Conservation (phyloP, 2,888 invertebrate species). For the Boloria selene region DNA sequence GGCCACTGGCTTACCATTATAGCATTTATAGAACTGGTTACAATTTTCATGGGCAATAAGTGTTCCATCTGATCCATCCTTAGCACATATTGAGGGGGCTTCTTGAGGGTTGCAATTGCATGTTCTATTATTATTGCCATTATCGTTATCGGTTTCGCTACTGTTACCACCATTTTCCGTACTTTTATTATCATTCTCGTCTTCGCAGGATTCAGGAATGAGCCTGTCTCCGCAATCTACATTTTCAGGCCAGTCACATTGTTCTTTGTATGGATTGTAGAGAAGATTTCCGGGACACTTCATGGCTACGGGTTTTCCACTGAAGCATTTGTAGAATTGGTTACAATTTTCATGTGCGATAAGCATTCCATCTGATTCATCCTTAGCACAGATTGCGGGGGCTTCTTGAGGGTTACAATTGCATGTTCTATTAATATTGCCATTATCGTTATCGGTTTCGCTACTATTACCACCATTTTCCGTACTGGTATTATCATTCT, state of each 20-base stretch:
- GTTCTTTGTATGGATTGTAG: slow-evolving; percentile 46
- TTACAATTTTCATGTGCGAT: slow-evolving; percentile 51
- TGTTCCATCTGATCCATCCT: slow-evolving; percentile 42
- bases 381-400: slow-evolving; percentile 43
- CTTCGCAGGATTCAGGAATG: slow-evolving; percentile 38
- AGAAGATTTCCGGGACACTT: slow-evolving; percentile 43
- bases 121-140: slow-evolving; percentile 41
- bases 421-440: slow-evolving; percentile 29
- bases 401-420: slow-evolving; percentile 43
- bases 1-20: slow-evolving; percentile 44
- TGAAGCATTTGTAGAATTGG: slow-evolving; percentile 45
- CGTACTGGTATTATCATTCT: background rate
- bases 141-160: slow-evolving; percentile 14
- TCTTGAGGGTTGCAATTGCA: slow-evolving; percentile 47
- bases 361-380: slow-evolving; percentile 45
- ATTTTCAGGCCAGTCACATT: slow-evolving; percentile 49
- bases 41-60: slow-evolving; percentile 46
- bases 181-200: slow-evolving; percentile 12
- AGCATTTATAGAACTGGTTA: slow-evolving; percentile 53
- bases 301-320: slow-evolving; percentile 39
- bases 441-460: slow-evolving; percentile 1
- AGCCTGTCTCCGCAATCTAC: slow-evolving; percentile 49
- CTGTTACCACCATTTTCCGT: slow-evolving; percentile 11
- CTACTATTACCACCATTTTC: slow-evolving; percentile 4
- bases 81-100: slow-evolving; percentile 45